These are phyloP conservation scores for Heliothis subflexa DNA, from an alignment of 1,140 invertebrate species.

Conservation along the genomic window DNA sequence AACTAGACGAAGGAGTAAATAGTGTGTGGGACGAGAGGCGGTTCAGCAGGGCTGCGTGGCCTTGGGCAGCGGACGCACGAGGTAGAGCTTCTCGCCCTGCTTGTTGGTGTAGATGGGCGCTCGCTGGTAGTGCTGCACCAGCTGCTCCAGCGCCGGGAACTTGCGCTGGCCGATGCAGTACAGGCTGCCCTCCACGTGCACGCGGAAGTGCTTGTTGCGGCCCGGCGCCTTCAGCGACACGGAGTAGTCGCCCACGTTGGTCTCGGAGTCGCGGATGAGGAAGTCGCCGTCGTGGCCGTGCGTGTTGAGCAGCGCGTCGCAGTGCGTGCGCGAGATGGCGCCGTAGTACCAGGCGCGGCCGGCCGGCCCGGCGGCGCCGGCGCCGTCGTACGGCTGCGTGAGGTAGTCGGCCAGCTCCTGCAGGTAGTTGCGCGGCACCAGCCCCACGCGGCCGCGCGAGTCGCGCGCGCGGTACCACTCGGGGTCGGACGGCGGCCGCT, in stretches of 20 bases:
- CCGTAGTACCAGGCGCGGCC: constrained; percentile 99
- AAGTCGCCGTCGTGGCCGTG: constrained; percentile 99
- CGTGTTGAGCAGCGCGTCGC: constrained; percentile 97
- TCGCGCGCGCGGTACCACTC: constrained; percentile 99
- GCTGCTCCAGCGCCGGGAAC: constrained; percentile 97
- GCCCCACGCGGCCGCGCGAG: constrained; percentile 94
- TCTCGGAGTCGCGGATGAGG: constrained; percentile 99
- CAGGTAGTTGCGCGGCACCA: constrained; percentile 98
- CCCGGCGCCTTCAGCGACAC: constrained; percentile 99
- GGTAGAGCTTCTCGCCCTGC: constrained; percentile 96
- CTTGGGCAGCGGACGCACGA: constrained; percentile 94
- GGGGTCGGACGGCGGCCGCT: constrained; percentile 97
- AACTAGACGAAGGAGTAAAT: constrained; percentile 31
- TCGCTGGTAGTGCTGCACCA: constrained; percentile 99
- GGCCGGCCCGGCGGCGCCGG: constrained; percentile 63
- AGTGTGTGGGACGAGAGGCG: neutral
- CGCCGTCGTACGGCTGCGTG: constrained; percentile 90
- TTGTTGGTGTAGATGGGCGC: constrained; percentile 99
- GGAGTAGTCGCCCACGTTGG: constrained; percentile 99
- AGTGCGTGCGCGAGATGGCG: constrained; percentile 96
- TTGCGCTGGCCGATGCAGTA: constrained; percentile 99
- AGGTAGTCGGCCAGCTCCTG: constrained; percentile 96
- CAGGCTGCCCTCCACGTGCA: constrained; percentile 97
- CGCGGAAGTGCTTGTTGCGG: constrained; percentile 99
- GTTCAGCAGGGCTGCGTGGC: constrained; percentile 81